Conservation (phyloP, 2,888 invertebrate species). For the Caenorhabditis sp. region DNA sequence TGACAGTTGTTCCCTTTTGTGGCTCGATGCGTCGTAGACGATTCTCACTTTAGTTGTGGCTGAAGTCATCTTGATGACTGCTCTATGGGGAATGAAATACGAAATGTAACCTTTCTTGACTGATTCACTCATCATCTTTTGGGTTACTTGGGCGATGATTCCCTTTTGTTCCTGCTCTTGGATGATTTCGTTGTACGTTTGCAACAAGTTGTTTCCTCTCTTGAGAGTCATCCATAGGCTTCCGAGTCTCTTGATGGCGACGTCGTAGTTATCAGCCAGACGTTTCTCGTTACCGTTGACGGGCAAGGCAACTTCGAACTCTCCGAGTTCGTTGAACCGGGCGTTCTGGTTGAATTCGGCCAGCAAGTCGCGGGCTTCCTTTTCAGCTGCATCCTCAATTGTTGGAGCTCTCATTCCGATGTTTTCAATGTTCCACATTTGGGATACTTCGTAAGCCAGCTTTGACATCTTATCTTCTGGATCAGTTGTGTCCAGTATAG, state of each 20-base stretch:
- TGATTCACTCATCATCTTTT: background rate
- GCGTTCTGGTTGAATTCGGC: background rate
- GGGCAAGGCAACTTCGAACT: constrained; percentile 7
- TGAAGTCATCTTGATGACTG: background rate
- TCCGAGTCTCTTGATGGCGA: background rate
- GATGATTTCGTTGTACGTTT: background rate
- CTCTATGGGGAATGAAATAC: constrained; percentile 14
- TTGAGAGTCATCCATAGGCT: background rate
- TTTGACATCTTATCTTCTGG: background rate
- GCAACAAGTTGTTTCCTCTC: background rate
- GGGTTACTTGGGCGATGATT: background rate
- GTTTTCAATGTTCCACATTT: constrained; percentile 16
- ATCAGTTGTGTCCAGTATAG: background rate
- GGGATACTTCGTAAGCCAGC: background rate
- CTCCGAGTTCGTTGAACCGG: background rate
- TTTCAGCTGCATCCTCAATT: background rate
- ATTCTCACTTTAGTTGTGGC: constrained; percentile 3
- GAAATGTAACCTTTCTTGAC: too few relatives aligned
- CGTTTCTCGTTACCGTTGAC: background rate
- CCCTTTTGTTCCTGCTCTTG: background rate
- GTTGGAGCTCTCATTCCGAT: background rate
- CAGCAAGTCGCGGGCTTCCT: background rate
- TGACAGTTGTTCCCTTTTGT: background rate
- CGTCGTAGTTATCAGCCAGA: constrained; percentile 3
- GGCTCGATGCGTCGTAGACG: background rate